Evolutionary conservation across 2,888 invertebrate genomes (phyloP), one percentile per base, ranked within the genome.

Genomic region (Muscina levida): DNA sequence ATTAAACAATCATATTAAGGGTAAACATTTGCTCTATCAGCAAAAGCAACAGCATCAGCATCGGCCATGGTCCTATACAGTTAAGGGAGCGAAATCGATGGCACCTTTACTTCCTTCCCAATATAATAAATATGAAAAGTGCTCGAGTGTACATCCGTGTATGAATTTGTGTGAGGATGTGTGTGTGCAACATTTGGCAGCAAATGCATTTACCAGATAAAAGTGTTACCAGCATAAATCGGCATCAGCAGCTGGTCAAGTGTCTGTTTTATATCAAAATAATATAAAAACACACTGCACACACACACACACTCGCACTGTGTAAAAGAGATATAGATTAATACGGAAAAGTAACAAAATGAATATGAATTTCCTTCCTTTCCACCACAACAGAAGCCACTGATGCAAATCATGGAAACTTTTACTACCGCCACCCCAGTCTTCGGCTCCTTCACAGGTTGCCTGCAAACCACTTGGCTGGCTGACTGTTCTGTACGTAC

Each of bases 191-290:
- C 44, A 39, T 67, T 67, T 68, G 26, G 48, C 67, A 70, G 70
- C 53, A 72, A 68, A 48, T 73, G 79, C 72, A 70, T 46, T 57
- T 22, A 31, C 42, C 57, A 57, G 56, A 57, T 65, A 59, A 70
- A 66, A 77, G 72, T 73, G 76, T 77, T 77, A 68, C 75, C 80
- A 80, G 80, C 76, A 77, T 70, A 76, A 66, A 77, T 62, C 77
- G 57, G 66, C 56, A 73, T 19, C 57, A 56, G 19, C 84, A 82
- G 82, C 83, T 84, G 84, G 83, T 81, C 84, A 83, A 83, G 83
- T 82, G 78, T 82, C 79, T 83, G 82, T 79, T 82, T 82, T 72
- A 81, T 79, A 71, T 79, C 82, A 79, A 72, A 81, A 79, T 71
- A 70, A 79, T 57, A 79, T 62, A 56, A 72, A 56, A 77, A 39